Conservation (phyloP, 2,888 invertebrate genomes). For the Micoletzkya japonica region DNA sequence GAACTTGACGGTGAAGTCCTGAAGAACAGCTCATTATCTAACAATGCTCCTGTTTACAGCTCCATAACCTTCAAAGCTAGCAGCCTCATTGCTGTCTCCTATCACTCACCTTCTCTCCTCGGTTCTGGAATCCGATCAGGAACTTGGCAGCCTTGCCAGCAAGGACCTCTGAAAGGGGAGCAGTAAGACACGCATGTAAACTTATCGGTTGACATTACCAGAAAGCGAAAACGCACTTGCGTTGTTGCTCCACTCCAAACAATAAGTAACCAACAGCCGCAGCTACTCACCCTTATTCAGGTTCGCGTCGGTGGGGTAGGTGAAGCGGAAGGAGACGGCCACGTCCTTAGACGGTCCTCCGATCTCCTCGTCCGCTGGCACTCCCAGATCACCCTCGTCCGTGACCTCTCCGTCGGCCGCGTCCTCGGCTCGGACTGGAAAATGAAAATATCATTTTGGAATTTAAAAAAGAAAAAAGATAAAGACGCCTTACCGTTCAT, state of each 20-base stretch:
- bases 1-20: slow-evolving; percentile 85
- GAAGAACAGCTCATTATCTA: neutral
- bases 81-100: too few relatives aligned
- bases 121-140: slow-evolving; percentile 92
- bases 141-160: slow-evolving; percentile 91
- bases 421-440: slow-evolving; percentile 36
- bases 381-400: slow-evolving; percentile 43
- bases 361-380: slow-evolving; percentile 63
- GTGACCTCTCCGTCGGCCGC: slow-evolving; percentile 54
- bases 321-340: slow-evolving; percentile 85
- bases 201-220: neutral
- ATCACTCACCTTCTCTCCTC: slow-evolving; percentile 75
- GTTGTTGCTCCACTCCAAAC: neutral
- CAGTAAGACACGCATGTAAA: neutral
- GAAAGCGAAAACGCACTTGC: neutral
- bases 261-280: neutral
- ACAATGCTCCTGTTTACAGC: neutral
- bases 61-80: too few relatives aligned
- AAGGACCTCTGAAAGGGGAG: slow-evolving; percentile 75
- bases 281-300: slow-evolving; percentile 70
- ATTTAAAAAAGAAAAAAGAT: neutral
- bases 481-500: neutral
- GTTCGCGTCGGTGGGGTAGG: slow-evolving; percentile 64
- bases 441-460: neutral
- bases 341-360: slow-evolving; percentile 71